Percentiles rank a stretch among this genome's conserved stretches.
phyloP scores from a whole-genome alignment of 2,888 invertebrate species.

The Ptilodon capucinus region DNA sequence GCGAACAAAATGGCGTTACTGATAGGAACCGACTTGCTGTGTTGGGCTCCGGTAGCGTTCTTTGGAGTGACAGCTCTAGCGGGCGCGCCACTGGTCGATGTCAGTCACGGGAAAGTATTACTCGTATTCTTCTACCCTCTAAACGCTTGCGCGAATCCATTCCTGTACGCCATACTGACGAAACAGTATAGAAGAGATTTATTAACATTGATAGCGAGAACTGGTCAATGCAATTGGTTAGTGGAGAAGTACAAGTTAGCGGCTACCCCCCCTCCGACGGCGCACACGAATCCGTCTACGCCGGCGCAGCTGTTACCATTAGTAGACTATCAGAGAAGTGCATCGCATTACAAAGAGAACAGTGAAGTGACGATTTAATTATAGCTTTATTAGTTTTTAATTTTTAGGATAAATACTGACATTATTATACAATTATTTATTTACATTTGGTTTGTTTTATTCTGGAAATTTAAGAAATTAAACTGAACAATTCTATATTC shows the following conservation, averaged over 20 bases:
- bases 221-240: constrained; percentile 70
- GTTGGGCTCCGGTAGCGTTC: constrained; percentile 95
- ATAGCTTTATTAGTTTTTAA: constrained; percentile 24
- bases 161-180: constrained; percentile 94
- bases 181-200: constrained; percentile 92
- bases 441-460: constrained; percentile 40
- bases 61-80: constrained; percentile 93
- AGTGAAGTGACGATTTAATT: constrained; percentile 59
- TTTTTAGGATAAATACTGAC: constrained; percentile 36
- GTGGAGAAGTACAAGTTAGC: constrained; percentile 67
- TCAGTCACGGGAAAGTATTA: constrained; percentile 90
- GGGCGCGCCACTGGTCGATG: constrained; percentile 91
- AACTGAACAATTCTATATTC: no score
- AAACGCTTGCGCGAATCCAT: constrained; percentile 96
- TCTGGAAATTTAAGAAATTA: constrained; percentile 6
- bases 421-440: constrained; percentile 67
- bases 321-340: constrained; percentile 62
- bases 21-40: constrained; percentile 92
- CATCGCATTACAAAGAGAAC: constrained; percentile 62
- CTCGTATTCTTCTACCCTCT: constrained; percentile 95
- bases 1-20: constrained; percentile 96
- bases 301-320: constrained; percentile 61
- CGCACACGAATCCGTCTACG: constrained; percentile 67
- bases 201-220: constrained; percentile 85
- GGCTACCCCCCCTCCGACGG: constrained; percentile 70